Evolutionary conservation across 2,888 invertebrate genomes (phyloP), one percentile per base, ranked within the genome.

Genomic region (Polymixis lichenea): DNA sequence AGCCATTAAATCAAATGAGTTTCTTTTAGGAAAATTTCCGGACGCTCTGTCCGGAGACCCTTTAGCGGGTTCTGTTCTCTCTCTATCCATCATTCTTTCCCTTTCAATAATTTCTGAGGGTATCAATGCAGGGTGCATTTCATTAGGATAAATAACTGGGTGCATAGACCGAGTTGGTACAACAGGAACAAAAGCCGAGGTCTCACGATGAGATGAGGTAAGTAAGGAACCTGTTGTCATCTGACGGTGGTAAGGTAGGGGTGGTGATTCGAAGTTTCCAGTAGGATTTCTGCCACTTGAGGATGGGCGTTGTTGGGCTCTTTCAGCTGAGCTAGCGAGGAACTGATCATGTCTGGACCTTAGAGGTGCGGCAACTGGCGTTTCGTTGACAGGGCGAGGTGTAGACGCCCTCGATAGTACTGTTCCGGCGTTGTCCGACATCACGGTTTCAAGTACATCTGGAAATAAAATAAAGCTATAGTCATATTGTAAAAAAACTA

Each of bases 121-220:
- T 85, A 97, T 97, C 46, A 98, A 89, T 22, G 97, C 97, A 55
- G 98, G 97, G 89, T 98, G 98, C 93, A 98, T 97, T 88, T 98
- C 98, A 66, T 97, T 97, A 0, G 98, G 97, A 89, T 98, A 98
- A 51, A 98, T 97, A 32, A 98, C 97, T 46, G 98, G 97, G 83
- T 98, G 98, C 89, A 98, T 97, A 76, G 97, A 97, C 88, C 98
- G 97, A 62, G 98, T 98, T 19, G 98, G 98, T 76, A 98, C 98
- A 72, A 98, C 98, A 53, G 98, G 98, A 71, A 98, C 98, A 93
- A 98, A 98, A 2, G 98, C 98, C 22, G 98, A 98, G 15, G 98
- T 97, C 94, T 98, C 98, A 62, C 98, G 97, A 92, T 98, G 98
- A 70, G 97, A 97, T 92, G 94, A 90, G 58, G 94, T 92, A 25